Evolutionary conservation across 2,888 invertebrate genomes (phyloP).

Genomic region (Anarsia innoxiella): DNA sequence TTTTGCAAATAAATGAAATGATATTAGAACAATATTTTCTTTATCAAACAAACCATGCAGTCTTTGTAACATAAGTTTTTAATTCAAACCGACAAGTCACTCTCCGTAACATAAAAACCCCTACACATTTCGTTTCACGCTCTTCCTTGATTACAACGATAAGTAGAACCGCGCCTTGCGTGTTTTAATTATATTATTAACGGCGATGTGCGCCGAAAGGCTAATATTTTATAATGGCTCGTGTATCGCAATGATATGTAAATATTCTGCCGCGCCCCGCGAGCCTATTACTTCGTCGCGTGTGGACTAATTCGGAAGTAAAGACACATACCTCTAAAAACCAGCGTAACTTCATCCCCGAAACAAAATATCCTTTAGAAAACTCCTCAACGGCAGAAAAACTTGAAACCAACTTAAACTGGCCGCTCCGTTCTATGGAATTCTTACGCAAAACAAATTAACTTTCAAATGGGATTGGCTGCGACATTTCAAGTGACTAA

Average conservation of each 20-base stretch:
- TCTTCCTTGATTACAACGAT: conserved; percentile 61
- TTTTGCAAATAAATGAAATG: too few species aligned
- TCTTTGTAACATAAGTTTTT: too few species aligned
- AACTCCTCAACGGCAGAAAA: conserved; percentile 28
- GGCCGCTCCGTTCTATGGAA: conserved; percentile 46
- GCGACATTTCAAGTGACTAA: conserved; percentile 24
- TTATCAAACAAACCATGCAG: too few species aligned
- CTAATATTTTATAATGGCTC: conserved; percentile 70
- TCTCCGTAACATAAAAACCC: too few species aligned
- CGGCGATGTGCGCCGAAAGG: conserved; percentile 63
- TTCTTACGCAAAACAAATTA: conserved; percentile 45
- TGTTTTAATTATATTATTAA: conserved; percentile 76
- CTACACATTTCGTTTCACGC: conserved; percentile 28
- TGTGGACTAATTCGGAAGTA: conserved; percentile 64
- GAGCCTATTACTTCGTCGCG: conserved; percentile 58
- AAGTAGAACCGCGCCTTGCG: conserved; percentile 67
- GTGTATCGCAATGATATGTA: conserved; percentile 74
- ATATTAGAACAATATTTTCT: too few species aligned
- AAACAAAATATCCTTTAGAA: not conserved
- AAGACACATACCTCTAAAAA: conserved; percentile 41
- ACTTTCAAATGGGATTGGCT: conserved; percentile 38
- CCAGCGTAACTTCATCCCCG: not conserved
- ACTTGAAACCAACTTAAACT: conserved; percentile 32
- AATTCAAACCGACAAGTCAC: too few species aligned
- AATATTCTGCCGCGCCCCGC: conserved; percentile 64